Conservation (phyloP, 2,113 vertebrate genomes). For the Trichechus manatus region DNA sequence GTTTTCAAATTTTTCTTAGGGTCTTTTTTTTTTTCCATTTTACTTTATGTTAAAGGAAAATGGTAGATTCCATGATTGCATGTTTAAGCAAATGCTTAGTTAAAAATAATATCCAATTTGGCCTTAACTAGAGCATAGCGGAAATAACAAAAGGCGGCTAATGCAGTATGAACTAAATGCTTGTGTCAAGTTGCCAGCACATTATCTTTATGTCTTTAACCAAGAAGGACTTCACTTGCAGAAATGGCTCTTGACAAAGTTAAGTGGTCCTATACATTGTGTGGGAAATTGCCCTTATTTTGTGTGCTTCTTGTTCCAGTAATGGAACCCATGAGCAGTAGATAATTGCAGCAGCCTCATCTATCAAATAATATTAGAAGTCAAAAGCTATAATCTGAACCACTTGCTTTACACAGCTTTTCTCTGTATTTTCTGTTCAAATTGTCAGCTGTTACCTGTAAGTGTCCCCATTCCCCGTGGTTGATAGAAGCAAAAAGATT, state of each 20-base stretch:
- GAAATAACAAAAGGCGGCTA: conserved; percentile 86
- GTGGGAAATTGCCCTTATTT: conserved; percentile 97
- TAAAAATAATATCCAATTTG: conserved; percentile 87
- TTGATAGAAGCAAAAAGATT: conserved; percentile 89
- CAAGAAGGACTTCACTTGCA: conserved; percentile 89
- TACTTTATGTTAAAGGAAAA: conserved; percentile 56
- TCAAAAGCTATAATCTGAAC: conserved; percentile 94
- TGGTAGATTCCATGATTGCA: conserved; percentile 67
- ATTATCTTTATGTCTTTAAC: conserved; percentile 88
- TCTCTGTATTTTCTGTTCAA: conserved; percentile 90
- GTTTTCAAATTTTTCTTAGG: conserved; percentile 59
- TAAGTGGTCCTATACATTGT: conserved; percentile 96
- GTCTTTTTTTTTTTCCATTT: background rate
- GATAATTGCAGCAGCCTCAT: conserved; percentile 95
- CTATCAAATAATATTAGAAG: conserved; percentile 97
- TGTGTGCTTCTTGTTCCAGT: conserved; percentile 93
- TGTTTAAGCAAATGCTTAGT: conserved; percentile 84
- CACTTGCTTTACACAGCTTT: conserved; percentile 90
- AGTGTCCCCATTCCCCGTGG: conserved; percentile 89
- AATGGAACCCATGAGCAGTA: conserved; percentile 95
- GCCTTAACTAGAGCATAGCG: conserved; percentile 85
- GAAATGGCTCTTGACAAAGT: conserved; percentile 95
- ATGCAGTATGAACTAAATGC: conserved; percentile 82
- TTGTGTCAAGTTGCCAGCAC: conserved; percentile 81
- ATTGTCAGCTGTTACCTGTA: conserved; percentile 92